Evolutionary conservation across 2,113 vertebrate genomes (phyloP).

Genomic region (Entelurus aequoreus): DNA sequence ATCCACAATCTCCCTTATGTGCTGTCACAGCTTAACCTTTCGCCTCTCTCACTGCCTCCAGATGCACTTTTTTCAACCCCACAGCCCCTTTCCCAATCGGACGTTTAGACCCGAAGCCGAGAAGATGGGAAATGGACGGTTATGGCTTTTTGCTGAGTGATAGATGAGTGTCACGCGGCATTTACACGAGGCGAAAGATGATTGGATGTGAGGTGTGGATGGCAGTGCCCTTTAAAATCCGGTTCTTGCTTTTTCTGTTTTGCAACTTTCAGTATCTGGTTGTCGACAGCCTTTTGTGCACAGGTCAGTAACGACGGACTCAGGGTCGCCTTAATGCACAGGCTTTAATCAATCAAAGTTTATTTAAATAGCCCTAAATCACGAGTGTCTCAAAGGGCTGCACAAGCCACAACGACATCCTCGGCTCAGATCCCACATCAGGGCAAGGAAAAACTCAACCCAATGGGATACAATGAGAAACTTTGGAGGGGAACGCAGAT

Average conservation of each 20-base stretch:
- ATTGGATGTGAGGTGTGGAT: slow-evolving; percentile 34
- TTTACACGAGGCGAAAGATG: slow-evolving; percentile 31
- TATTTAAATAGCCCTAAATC: no score
- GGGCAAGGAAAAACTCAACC: no score
- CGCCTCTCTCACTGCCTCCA: slow-evolving; percentile 9
- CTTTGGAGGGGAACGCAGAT: no score
- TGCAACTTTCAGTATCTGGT: background rate
- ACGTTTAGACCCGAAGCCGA: slow-evolving; percentile 28
- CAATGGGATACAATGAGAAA: no score
- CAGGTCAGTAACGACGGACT: no score
- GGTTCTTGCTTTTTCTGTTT: background rate
- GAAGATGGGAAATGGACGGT: slow-evolving; percentile 23
- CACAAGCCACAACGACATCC: no score
- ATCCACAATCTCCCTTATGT: slow-evolving; percentile 14
- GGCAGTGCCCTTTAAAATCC: slow-evolving; percentile 14
- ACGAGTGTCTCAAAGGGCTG: no score
- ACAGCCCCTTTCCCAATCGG: slow-evolving; percentile 13
- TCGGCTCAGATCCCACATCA: no score
- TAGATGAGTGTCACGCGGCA: slow-evolving; percentile 45
- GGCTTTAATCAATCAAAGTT: no score
- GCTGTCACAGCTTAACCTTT: slow-evolving; percentile 45
- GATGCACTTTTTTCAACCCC: background rate
- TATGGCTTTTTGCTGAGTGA: slow-evolving; percentile 33
- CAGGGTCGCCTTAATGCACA: no score
- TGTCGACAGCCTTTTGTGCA: background rate